phyloP scores from a whole-genome alignment of 2,888 invertebrate genomes.

The Drosophila antonietae region DNA sequence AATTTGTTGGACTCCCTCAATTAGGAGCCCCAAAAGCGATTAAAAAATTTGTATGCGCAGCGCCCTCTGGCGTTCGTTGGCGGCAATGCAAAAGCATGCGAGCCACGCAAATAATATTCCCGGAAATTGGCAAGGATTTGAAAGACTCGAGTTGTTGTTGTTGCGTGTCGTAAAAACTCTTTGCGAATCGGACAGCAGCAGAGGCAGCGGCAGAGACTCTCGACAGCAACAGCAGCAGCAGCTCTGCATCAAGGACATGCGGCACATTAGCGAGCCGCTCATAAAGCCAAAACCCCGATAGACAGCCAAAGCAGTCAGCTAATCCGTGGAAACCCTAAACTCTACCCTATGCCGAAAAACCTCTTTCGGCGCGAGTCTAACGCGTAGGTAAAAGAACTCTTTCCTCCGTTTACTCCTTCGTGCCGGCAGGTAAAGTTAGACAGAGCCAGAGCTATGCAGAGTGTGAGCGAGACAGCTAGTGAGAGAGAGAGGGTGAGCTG shows the following conservation, averaged over 20 bases:
- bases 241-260: slow-evolving; percentile 69
- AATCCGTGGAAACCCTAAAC: slow-evolving; percentile 78
- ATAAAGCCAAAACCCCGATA: slow-evolving; percentile 53
- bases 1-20: slow-evolving; percentile 36
- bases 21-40: slow-evolving; percentile 52
- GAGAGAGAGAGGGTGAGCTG: slow-evolving; percentile 11
- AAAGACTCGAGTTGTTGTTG: slow-evolving; percentile 6
- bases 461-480: not conserved
- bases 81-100: slow-evolving; percentile 27
- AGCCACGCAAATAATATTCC: slow-evolving; percentile 69
- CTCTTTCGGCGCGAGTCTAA: slow-evolving; percentile 77
- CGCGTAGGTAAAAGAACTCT: slow-evolving; percentile 70
- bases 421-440: slow-evolving; percentile 40
- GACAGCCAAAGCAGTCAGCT: slow-evolving; percentile 30
- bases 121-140: slow-evolving; percentile 79
- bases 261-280: slow-evolving; percentile 70
- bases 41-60: slow-evolving; percentile 62
- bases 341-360: slow-evolving; percentile 61
- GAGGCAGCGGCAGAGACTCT: slow-evolving; percentile 7
- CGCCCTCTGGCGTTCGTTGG: slow-evolving; percentile 70
- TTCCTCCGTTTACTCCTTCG: slow-evolving; percentile 51
- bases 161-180: slow-evolving; percentile 77
- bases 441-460: not conserved
- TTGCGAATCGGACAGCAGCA: slow-evolving; percentile 70
- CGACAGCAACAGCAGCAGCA: slow-evolving; percentile 13